These are phyloP conservation scores for Peromyscus maniculatus DNA, from an alignment of 2,113 vertebrate genomes.

Conservation along the genomic window DNA sequence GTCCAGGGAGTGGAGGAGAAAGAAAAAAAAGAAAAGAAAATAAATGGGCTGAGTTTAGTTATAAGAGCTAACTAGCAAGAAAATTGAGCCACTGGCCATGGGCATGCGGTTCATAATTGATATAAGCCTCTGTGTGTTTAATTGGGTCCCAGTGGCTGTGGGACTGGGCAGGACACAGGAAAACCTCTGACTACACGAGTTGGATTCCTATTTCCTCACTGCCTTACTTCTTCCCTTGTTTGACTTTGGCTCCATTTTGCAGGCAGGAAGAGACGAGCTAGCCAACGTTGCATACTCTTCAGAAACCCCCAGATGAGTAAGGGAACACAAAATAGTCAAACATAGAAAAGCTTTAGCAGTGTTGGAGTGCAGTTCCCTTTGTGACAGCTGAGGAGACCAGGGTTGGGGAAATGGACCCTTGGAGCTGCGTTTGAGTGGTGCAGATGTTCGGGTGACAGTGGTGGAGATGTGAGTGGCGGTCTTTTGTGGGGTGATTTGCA, in stretches of 20 bases:
- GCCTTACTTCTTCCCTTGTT: background rate
- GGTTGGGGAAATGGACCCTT: background rate
- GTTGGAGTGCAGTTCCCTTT: background rate
- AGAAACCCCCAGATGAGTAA: background rate
- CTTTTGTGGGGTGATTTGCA: no score
- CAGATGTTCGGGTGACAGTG: fast-evolving
- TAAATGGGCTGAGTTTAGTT: no score
- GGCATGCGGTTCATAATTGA: no score
- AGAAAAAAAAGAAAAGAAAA: no score
- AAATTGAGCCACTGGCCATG: no score
- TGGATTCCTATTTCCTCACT: background rate
- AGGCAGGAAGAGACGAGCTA: background rate
- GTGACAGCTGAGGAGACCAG: background rate
- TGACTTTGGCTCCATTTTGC: background rate
- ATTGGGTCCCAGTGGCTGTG: no score
- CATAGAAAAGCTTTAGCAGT: background rate
- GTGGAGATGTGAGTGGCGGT: no score
- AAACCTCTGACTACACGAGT: no score
- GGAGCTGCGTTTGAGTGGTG: background rate
- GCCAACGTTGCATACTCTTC: background rate
- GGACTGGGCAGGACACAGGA: no score
- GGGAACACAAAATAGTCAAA: background rate
- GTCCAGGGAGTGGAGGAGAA: no score
- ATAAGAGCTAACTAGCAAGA: no score
- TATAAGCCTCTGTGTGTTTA: no score